phyloP scores from a whole-genome alignment of 35 echinoderm and acorn worm genomes.

The Chiridota heheva region DNA sequence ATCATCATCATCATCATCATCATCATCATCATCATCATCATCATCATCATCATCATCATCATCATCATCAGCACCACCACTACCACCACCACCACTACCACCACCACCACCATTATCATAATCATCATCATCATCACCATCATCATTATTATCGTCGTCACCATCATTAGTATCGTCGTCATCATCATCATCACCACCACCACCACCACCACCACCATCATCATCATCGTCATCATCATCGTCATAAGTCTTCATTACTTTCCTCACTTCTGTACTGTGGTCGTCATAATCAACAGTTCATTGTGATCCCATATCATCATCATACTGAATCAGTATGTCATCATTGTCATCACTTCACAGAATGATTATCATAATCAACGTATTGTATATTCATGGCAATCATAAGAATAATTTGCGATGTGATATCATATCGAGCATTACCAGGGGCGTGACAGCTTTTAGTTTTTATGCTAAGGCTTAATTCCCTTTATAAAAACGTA shows the following conservation, averaged over 20 bases:
- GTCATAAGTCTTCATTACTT: background rate
- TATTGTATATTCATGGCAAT: no score
- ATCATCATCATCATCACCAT: background rate
- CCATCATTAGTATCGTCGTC: no score
- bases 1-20: slow-evolving; percentile 39
- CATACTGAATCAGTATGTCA: no score
- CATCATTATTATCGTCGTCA: background rate
- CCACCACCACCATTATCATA: background rate
- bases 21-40: slow-evolving; percentile 21
- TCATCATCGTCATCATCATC: background rate
- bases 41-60: slow-evolving; percentile 32
- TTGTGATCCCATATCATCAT: background rate
- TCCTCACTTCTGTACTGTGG: background rate
- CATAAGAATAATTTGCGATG: no score
- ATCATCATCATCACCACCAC: slow-evolving; percentile 1
- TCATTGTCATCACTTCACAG: no score
- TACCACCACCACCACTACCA: no score
- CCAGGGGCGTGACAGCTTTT: no score
- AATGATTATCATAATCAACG: no score
- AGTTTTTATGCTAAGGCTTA: no score
- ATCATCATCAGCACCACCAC: no score
- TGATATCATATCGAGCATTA: no score
- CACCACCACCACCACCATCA: background rate
- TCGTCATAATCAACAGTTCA: background rate
- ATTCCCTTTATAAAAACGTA: no score